These are phyloP conservation scores for Carcinoscorpius rotundicauda DNA, from an alignment of 1,140 invertebrate species.

Conservation along the genomic window DNA sequence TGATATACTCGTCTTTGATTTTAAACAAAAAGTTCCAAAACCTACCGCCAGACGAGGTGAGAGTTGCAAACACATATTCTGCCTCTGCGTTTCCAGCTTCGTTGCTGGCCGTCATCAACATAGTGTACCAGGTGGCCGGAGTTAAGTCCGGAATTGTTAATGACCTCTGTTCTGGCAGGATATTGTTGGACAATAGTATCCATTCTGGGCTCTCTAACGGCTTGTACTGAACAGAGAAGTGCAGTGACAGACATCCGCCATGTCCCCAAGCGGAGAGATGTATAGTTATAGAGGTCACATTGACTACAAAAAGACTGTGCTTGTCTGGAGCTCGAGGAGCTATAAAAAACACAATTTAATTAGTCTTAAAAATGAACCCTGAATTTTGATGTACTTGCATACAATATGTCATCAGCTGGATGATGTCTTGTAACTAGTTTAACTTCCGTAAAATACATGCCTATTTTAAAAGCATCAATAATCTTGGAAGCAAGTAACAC, in stretches of 20 bases:
- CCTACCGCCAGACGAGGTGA: slow-evolving; percentile 66
- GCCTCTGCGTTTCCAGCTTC: slow-evolving; percentile 88
- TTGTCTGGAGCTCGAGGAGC: slow-evolving; percentile 24
- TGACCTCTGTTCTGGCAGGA: slow-evolving; percentile 21
- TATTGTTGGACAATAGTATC: slow-evolving; percentile 31
- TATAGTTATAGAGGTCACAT: slow-evolving; percentile 35
- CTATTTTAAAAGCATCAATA: too few relatives aligned
- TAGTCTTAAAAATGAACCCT: too few relatives aligned
- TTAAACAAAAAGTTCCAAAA: too few relatives aligned
- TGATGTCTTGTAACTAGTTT: too few relatives aligned
- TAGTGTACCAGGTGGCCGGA: slow-evolving; percentile 30
- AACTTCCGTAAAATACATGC: too few relatives aligned
- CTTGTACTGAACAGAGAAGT: slow-evolving; percentile 40
- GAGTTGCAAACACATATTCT: slow-evolving; percentile 89
- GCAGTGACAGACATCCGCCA: slow-evolving; percentile 42
- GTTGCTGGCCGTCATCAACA: slow-evolving; percentile 85
- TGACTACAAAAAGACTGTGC: slow-evolving; percentile 24
- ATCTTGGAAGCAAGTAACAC: too few relatives aligned
- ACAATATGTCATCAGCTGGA: too few relatives aligned
- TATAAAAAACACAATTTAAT: slow-evolving; percentile 3
- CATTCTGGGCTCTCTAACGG: slow-evolving; percentile 37
- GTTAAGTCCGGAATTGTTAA: slow-evolving; percentile 29
- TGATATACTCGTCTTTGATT: too few relatives aligned
- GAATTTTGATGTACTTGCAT: too few relatives aligned
- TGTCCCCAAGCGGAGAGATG: slow-evolving; percentile 40